phyloP scores from a whole-genome alignment of 2,113 vertebrate species.

The Brachyhypopomus gauderio region DNA sequence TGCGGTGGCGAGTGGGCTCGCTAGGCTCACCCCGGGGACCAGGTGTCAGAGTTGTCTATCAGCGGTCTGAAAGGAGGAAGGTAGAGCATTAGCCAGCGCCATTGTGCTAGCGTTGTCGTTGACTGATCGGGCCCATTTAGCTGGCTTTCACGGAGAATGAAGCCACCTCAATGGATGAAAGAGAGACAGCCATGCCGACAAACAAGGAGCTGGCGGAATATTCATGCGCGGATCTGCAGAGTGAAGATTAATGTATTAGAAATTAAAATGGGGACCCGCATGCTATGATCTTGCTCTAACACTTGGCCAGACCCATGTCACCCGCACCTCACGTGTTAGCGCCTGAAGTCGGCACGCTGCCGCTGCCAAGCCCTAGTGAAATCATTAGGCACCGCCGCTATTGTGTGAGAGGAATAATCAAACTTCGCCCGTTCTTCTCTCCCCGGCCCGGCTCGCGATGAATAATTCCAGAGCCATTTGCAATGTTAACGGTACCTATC shows the following conservation, averaged over 20 bases:
- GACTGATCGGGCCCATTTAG: slow-evolving; percentile 98
- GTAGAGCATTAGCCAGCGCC: slow-evolving; percentile 82
- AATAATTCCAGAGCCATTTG: slow-evolving; percentile 99
- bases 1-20: slow-evolving; percentile 67
- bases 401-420: slow-evolving; percentile 99
- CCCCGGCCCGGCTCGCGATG: slow-evolving; percentile 89
- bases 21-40: slow-evolving; percentile 79
- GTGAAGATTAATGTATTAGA: slow-evolving; percentile 99
- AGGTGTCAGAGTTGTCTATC: slow-evolving; percentile 94
- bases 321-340: slow-evolving; percentile 76
- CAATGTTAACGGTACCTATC: slow-evolving; percentile 99
- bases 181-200: slow-evolving; percentile 93
- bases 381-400: slow-evolving; percentile 95
- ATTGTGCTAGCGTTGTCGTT: slow-evolving; percentile 96
- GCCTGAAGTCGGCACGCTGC: slow-evolving; percentile 91
- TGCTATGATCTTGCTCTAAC: slow-evolving; percentile 99
- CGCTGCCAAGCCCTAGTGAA: slow-evolving; percentile 95
- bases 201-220: slow-evolving; percentile 98
- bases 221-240: slow-evolving; percentile 99
- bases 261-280: slow-evolving; percentile 99
- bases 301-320: slow-evolving; percentile 99
- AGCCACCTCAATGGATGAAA: slow-evolving; percentile 99
- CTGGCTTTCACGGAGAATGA: slow-evolving; percentile 92
- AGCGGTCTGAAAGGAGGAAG: slow-evolving; percentile 90
- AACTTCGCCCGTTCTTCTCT: slow-evolving; percentile 87